Evolutionary conservation across 2,797 vertebrate genomes (phyloP), one percentile per base, ranked within the genome.

Genomic region (Rhadinocentrus ornatus): DNA sequence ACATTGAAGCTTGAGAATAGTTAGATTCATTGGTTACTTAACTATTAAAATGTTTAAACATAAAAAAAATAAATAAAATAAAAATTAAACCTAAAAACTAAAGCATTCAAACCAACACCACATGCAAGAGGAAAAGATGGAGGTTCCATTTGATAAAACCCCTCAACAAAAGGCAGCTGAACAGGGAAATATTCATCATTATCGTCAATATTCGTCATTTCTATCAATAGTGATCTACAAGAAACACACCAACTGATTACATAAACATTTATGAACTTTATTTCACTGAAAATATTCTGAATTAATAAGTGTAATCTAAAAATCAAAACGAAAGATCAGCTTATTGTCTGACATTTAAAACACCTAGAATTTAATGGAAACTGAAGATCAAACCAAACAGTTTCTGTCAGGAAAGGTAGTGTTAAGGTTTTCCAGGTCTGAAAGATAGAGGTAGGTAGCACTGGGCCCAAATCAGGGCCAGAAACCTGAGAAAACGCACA

Each of bases 381-480:
- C 83, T 83, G 75, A 86, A 85, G 32, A 82, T 62, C 12, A 87
- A 85, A 84, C 18, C 12, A 66, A 79, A 72, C 6, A 29, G 44
- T 83, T 86, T 89, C 73, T 84, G 77, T 66, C 73, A 87, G 88
- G 84, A 86, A 83, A 83, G 80, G 86, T 86, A 83, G 80, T 76
- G 81, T 84, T 89, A 86, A 88, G 77, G 88, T 89, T 93, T 88
- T 84, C 89, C 88, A 93, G 88, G 88, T 71, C 77, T 84, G 78
- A 88, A 61, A 63, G 86, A 86, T 50, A 86, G 93, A 93, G 94
- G 93, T 94, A 94, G 94, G 86, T 92, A 90, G 86, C 73, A 87
- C 60, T 60, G 59, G 82, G 78, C 75, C 84, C 82, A 37, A 29
- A 7, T 62, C 69, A 80, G 81, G 80, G 80, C 82, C 78, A 87